phyloP scores from a whole-genome alignment of 2,888 invertebrate species.

The Nowickia ferox region DNA sequence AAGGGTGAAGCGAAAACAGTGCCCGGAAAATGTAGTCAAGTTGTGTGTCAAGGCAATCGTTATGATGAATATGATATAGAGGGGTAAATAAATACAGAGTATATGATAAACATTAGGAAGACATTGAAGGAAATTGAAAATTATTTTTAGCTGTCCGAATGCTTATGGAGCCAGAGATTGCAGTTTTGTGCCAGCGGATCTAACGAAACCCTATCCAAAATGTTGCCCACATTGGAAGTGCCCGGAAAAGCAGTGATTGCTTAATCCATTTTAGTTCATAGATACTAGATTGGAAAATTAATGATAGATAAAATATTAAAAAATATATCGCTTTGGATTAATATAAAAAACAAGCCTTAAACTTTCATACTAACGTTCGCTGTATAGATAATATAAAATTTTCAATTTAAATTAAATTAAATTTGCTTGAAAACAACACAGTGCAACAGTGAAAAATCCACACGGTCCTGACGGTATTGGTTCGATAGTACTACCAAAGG shows the following conservation, averaged over 20 bases:
- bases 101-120: not conserved
- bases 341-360: too few species aligned
- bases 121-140: not conserved
- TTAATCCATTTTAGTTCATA: not conserved
- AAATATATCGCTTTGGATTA: not conserved
- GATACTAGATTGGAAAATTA: conserved; percentile 2
- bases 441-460: too few species aligned
- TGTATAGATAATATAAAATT: too few species aligned
- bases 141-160: conserved; percentile 71
- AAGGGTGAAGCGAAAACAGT: conserved; percentile 72
- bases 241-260: conserved; percentile 37
- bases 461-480: too few species aligned
- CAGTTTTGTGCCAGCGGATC: conserved; percentile 72
- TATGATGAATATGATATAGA: conserved; percentile 71
- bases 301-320: not conserved
- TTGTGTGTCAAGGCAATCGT: conserved; percentile 72
- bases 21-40: conserved; percentile 73
- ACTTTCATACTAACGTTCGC: too few species aligned
- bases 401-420: too few species aligned
- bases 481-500: too few species aligned
- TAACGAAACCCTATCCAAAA: conserved; percentile 71
- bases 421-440: too few species aligned
- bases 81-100: conserved; percentile 59
- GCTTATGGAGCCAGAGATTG: conserved; percentile 73
- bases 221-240: conserved; percentile 74